Base-by-base conservation (phyloP, 2,113 vertebrate genomes). In the Hucho hucho region DNA sequence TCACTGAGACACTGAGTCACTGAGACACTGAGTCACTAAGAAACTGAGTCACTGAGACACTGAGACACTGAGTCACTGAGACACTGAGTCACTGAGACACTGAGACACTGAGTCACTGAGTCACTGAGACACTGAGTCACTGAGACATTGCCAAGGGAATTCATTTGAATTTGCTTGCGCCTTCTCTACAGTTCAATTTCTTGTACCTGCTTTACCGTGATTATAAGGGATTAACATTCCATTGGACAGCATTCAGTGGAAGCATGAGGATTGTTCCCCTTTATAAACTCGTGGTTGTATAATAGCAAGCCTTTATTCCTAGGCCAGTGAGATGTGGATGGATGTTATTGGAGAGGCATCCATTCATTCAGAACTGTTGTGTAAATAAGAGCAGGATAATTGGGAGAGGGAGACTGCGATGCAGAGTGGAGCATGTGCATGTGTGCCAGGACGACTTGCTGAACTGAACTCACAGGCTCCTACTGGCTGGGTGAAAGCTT, bases 401-500 rank as follows among this genome's bases (percentile, higher is more conserved):
- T 70, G 5, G 64, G 47, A 47, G 7, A 22, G 67, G 69, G 58
- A 70, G 53, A 58, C 75, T 53, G 73, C 18, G 58, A 29, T 43
- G n/a, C 65, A 69, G 32, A 7, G 16, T 4, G 4, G 6, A 74
- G 47, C 4, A 43, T 73, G 28, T 53, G 68, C 18, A n/a, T 61
- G 6, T 75, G 26, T 75, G 61, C 75, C 69, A 86, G 75, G 25
- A 32, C 47, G 11, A 43, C 9, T 43, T 69, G 76, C 73, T 11
- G 68, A 72, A 79, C 69, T 73, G 68, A 74, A 79, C 65, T 73
- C 12, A 74, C 83, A 81, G 28, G 82, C 12, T 70, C 56, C 9
- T 70, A 73, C 88, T 87, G 61, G 85, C 26, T 70, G 74, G 46
- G 84, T 24, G n/a, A 26, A 29, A 70, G 58, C 37, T 11, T 43